Evolutionary conservation across 2,888 invertebrate species (phyloP), one percentile per base, ranked within the genome.

Genomic region (Drosophila infuscata): DNA sequence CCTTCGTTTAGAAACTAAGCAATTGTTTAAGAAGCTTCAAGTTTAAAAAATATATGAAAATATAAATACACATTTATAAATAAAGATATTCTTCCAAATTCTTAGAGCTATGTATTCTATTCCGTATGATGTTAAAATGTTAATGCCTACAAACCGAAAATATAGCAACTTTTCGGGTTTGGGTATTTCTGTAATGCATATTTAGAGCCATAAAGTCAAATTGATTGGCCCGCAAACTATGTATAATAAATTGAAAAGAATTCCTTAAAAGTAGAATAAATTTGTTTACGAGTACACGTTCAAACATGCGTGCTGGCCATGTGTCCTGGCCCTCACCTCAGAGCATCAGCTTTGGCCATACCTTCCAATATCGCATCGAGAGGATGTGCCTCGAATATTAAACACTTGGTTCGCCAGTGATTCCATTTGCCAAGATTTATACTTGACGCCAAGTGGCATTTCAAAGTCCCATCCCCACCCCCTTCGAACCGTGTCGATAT

Each of bases 201-300:
- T 73, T 80, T 76, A 76, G 81, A 78, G 81, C 82, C 81, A 81
- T 83, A 74, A 70, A 68, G 68, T 57, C 52, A 25, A 68, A 78
- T 74, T 68, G 75, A 78, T 74, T 66, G 69, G 76, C 35, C 72
- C 57, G 35, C 76, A 66, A 74, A 71, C 59, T 46, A 63, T 67
- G 74, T 82, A 81, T 65, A 81, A 83, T 83, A 83, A 83, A 85
- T 85, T 83, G 81, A 83, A 83, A 75, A 74, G 60, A 70, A 81
- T 67, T 78, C 74, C 70, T 69, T 66, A 64, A 79, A 83, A 82
- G 68, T 74, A 60, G 63, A 68, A 82, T 82, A 79, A 64, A 70
- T 70, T 64, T 65, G 72, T 74, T 78, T 77, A 81, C 70, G 77
- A 71, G 29, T 33, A 2, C 25, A 17, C 46, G 48, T 43, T 46